Evolutionary conservation across 1,140 invertebrate genomes (phyloP), one percentile per base, ranked within the genome.

Genomic region (Drosophila orena): DNA sequence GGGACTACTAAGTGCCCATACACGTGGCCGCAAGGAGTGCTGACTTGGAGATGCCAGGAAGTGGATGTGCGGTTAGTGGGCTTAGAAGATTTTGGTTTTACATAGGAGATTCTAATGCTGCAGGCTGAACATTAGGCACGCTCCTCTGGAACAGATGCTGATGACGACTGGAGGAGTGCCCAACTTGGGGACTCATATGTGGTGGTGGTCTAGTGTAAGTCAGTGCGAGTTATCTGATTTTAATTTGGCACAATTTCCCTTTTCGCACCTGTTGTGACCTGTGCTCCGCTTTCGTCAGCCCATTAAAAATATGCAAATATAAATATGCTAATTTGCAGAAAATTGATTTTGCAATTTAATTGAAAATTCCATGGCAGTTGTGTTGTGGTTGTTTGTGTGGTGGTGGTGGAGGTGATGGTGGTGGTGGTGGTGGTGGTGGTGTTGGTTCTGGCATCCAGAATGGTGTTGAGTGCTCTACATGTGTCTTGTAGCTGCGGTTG

Each of bases 291-390:
- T 35, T 52, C 20, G 17, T 20, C 68, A 24, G 38, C 17, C 43
- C 50, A 74, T 86, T 79, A 68, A 77, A 81, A 66, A 72, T 89
- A 89, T 84, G 79, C 76, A 84, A 89, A 88, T 90, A 83, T 77
- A 80, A 89, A 89, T 89, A 89, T 89, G 84, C 79, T 84, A 89
- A 89, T 89, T 88, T 86, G 62, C 60, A 58, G 79, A 73, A 89
- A 89, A 89, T 89, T 89, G 84, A 89, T 89, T 89, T 89, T 77
- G 84, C 80, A 74, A 80, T 89, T 89, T 89, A 89, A 89, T 89
- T 89, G 84, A 84, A 89, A 89, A 84, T 83, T 62, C 79, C 65
- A 69, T 43, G 44, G 53, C 50, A 27, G 2, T 64, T 27, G 69
- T 64, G 46, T 49, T 75, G 62, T 50, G 53, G 47, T 53, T 74